Evolutionary conservation across 2,888 invertebrate species (phyloP).

Genomic region (Athalia circularis): DNA sequence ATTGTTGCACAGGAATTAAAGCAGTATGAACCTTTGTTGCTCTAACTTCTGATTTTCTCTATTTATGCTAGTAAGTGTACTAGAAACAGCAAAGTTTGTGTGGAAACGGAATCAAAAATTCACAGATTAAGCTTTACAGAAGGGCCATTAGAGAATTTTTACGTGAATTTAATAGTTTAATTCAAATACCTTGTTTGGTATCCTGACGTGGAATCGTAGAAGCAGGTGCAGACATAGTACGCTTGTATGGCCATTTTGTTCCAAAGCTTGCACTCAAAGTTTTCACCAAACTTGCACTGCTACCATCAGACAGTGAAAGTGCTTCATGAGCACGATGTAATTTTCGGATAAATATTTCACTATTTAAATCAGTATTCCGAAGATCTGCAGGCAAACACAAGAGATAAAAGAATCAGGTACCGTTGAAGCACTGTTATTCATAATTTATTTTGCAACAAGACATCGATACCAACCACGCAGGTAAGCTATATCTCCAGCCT

Average conservation of each 20-base stretch:
- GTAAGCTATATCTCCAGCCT: constrained; percentile 88
- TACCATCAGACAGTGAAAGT: constrained; percentile 84
- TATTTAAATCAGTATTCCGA: constrained; percentile 90
- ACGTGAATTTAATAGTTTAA: background rate
- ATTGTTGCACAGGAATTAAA: background rate
- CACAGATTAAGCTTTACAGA: constrained; percentile 7
- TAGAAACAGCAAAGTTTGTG: background rate
- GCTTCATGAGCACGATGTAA: constrained; percentile 93
- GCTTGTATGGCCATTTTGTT: constrained; percentile 95
- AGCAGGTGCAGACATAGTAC: constrained; percentile 95
- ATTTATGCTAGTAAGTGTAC: background rate
- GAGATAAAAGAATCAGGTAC: constrained; percentile 23
- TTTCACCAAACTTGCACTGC: constrained; percentile 79
- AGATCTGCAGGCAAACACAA: constrained; percentile 80
- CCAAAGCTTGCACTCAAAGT: constrained; percentile 92
- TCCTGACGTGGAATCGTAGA: constrained; percentile 86
- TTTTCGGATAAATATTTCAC: constrained; percentile 90
- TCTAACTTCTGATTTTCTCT: background rate
- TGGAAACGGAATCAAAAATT: constrained; percentile 2
- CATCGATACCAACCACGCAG: constrained; percentile 80
- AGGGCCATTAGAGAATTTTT: constrained; percentile 4
- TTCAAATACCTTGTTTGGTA: constrained; percentile 78
- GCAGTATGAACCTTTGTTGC: background rate
- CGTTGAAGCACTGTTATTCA: background rate
- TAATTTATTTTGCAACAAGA: background rate